Conservation (phyloP, 2,797 vertebrate genomes). For the Hozukius guyotensis region DNA sequence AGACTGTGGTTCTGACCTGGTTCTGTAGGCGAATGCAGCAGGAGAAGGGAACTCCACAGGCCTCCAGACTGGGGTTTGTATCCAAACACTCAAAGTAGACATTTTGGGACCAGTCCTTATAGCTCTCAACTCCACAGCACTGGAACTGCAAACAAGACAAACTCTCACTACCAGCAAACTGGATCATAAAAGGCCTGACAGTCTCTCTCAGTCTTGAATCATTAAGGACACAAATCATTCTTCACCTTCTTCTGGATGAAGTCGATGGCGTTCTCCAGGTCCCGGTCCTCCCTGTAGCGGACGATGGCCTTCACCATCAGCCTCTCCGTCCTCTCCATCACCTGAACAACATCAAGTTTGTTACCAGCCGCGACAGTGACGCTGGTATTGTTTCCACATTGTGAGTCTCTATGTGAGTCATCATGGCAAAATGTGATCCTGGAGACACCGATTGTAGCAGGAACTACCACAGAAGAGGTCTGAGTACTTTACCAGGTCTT, state of each 20-base stretch:
- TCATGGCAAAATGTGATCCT: not conserved
- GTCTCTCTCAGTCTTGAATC: too few species aligned
- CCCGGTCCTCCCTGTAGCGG: slow-evolving; percentile 84
- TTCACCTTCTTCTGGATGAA: slow-evolving; percentile 89
- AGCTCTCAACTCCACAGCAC: slow-evolving; percentile 85
- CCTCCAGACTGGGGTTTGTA: slow-evolving; percentile 86
- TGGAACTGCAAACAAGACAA: slow-evolving; percentile 77
- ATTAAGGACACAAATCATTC: not conserved
- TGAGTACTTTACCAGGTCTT: not conserved
- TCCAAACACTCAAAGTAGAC: slow-evolving; percentile 84
- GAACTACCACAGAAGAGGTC: not conserved
- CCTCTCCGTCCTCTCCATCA: slow-evolving; percentile 78
- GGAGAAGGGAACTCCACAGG: slow-evolving; percentile 88
- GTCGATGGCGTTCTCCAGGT: slow-evolving; percentile 89
- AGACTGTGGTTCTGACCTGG: slow-evolving; percentile 70
- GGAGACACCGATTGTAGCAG: not conserved
- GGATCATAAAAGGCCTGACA: not conserved
- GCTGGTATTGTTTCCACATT: not conserved
- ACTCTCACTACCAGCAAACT: not conserved
- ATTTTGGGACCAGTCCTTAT: slow-evolving; percentile 85
- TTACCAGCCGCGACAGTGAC: not conserved
- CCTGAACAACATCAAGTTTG: slow-evolving; percentile 55
- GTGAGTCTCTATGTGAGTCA: not conserved
- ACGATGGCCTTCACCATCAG: slow-evolving; percentile 76
- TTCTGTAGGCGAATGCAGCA: slow-evolving; percentile 79